A percentile compares a stretch with the other conserved stretches of the same genome.
These are phyloP conservation scores for Aselliscus stoliczkanus DNA, from an alignment of 2,797 vertebrate genomes.

Conservation along the genomic window DNA sequence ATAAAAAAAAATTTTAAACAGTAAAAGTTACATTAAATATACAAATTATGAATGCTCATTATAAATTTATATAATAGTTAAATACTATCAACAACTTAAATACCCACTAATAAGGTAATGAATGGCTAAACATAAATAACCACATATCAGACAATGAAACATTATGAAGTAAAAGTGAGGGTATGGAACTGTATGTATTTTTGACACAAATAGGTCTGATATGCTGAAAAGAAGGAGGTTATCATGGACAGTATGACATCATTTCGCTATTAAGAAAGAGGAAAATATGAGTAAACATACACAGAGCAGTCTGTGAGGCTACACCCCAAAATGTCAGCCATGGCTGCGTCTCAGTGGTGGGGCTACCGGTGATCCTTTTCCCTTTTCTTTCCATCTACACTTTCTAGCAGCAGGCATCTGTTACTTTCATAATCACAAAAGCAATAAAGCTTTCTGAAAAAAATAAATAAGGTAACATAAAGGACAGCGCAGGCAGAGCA, in stretches of 20 bases:
- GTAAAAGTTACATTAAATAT: neutral
- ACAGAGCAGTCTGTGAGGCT: neutral
- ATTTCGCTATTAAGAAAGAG: neutral
- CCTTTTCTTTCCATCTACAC: neutral
- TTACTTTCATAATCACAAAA: conserved; percentile 17
- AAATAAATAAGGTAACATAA: neutral
- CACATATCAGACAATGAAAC: neutral
- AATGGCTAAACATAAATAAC: neutral
- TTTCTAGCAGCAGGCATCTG: neutral
- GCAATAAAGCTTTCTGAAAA: neutral
- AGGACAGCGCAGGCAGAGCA: neutral
- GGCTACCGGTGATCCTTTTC: neutral
- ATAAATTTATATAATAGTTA: neutral
- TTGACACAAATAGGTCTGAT: neutral
- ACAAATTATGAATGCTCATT: neutral
- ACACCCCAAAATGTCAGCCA: neutral
- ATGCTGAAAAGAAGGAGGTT: neutral
- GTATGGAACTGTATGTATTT: neutral
- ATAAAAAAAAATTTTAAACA: neutral
- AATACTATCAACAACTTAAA: neutral
- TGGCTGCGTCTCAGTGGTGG: neutral
- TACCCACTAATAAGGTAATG: neutral
- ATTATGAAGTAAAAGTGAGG: neutral
- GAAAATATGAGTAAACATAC: neutral
- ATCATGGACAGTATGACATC: neutral